Base-by-base conservation (phyloP, 2,888 invertebrate genomes). In the Cyrtodaria siliqua region DNA sequence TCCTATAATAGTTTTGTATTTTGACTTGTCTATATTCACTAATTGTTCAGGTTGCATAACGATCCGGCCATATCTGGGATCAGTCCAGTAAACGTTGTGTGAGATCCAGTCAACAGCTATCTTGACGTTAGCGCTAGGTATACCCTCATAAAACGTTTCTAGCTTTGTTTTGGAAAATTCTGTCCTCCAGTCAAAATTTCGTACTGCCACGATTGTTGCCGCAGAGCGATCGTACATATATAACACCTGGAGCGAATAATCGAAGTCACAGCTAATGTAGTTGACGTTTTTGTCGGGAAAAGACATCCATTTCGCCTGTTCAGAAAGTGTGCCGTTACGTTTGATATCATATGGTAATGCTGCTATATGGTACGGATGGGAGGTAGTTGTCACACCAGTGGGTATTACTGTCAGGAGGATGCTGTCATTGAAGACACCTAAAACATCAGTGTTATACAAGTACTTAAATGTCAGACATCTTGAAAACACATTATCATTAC, bases 51-150 rank as follows among this genome's bases (percentile, higher is more conserved):
- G 73, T 40, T 72, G 72, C 69, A 79, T 60, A 6, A 55, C 53
- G 38, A 79, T 79, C 57, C 72, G 47, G 16, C 56, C 56, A 63
- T 71, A 49, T 16, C 72, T 16, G 1, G 72, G 56, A 20, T 79
- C 75, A 6, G 72, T 66, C 68, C 68, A 79, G 53, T 75, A 75
- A 6, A 79, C 62, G 27, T 79, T 79, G 55, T 79, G 79, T 4
- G 69, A 72, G 16, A 79, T 50, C 79, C 79, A 79, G 66, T 79
- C 79, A 1, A 79, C 79, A 4, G 72, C 79, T 14, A 79, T 33
- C 75, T 79, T 33, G 6, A 12, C 6, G 12, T 8, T 8, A 12
- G 33, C 4, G 4, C 33, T 33, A 4, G 33, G 12, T 33, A 33
- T 12, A 12, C 33, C 33, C 4, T 8, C 33, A 33, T 33, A 12